A percentile compares a stretch with the other conserved stretches of the same genome.
Conservation (phyloP, 1,140 invertebrate genomes). For the Pentalonia nigronervosa region DNA sequence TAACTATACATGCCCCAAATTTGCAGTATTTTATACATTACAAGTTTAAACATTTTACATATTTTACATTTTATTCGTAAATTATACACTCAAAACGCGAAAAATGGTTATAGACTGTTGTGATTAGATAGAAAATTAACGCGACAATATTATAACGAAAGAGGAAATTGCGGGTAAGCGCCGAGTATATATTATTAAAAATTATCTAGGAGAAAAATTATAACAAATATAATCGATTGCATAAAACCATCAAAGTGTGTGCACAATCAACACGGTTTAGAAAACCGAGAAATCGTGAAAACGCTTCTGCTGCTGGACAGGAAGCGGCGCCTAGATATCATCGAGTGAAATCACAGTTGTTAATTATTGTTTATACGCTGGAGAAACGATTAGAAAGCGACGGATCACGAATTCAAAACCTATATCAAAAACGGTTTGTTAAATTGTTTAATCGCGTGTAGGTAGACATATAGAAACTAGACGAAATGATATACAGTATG, state of each 20-base stretch:
- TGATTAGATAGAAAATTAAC: neutral
- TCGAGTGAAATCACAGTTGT: conserved; percentile 41
- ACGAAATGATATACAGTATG: neutral
- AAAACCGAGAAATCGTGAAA: conserved; percentile 52
- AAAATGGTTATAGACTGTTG: neutral
- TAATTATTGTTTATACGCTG: conserved; percentile 34
- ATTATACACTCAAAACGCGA: neutral
- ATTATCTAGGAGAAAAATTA: neutral
- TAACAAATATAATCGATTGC: conserved; percentile 29
- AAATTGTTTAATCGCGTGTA: conserved; percentile 7
- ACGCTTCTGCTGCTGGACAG: neutral
- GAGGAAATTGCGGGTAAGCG: neutral
- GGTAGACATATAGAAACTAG: neutral
- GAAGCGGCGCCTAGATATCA: neutral
- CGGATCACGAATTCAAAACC: conserved; percentile 40
- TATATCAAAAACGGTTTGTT: conserved; percentile 6
- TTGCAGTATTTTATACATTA: neutral
- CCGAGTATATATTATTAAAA: neutral
- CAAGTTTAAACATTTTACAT: neutral
- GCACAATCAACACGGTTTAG: neutral
- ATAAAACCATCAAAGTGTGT: conserved; percentile 27
- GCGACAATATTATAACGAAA: neutral
- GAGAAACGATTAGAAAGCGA: conserved; percentile 51
- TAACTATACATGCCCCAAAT: neutral
- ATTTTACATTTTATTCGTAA: neutral